Evolutionary conservation across 2,888 invertebrate genomes (phyloP), one percentile per base, ranked within the genome.

Genomic region (Pristionchus japonicus): DNA sequence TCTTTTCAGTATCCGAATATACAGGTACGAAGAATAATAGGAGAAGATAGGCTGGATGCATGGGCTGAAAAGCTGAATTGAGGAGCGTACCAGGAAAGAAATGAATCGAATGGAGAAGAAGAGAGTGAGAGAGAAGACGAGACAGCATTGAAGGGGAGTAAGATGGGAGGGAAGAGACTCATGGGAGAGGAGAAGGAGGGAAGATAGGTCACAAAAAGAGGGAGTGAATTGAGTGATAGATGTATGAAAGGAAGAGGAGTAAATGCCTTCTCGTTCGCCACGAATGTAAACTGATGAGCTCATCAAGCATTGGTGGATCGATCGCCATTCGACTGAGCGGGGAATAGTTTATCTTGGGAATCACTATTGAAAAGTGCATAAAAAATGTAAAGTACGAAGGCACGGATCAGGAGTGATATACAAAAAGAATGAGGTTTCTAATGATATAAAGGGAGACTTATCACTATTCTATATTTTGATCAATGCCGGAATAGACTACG

Each of bases 181-280:
- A 57, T 57, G 57, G 57, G 67, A n/a, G n/a, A 67, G 34, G 67
- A 67, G 67, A 67, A 67, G 34, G 31, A 67, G 67, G n/a, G 57
- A n/a, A 57, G 52, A 52, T 52, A 52, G 57, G 57, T 57, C 57
- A 57, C 57, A 57, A 57, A 57, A 52, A 74, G 40, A 11, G 70
- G 27, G 70, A 74, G 64, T 74, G 70, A 74, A 40, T 40, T 17
- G 40, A 74, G 40, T 74, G 70, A 74, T 74, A 74, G 70, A 74
- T 40, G 70, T 74, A 31, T 23, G 70, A 74, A 31, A 74, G 13
- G 70, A 11, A 37, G 17, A 40, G 70, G 40, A 67, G 70, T 64
- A 74, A 27, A 34, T 64, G 64, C 31, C 57, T n/a, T 57, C 57
- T 57, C n/a, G 23, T 57, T n/a, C 57, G n/a, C n/a, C 23, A n/a